A percentile compares a stretch with the other conserved stretches of the same genome.
phyloP scores from a whole-genome alignment of 2,113 vertebrate species.

The Pardalotus punctatus region DNA sequence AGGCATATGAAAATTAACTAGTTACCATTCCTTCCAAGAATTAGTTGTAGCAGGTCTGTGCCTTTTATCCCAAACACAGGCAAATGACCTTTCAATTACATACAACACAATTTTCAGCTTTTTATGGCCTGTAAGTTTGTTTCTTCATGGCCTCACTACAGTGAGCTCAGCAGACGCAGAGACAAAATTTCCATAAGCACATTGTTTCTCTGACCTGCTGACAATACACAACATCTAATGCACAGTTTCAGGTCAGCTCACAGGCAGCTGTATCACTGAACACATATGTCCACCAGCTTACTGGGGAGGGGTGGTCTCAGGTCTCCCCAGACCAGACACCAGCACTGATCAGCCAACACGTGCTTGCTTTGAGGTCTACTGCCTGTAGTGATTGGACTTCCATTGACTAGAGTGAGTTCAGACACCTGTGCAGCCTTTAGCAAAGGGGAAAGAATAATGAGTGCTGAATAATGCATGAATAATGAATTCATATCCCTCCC shows the following conservation, averaged over 20 bases:
- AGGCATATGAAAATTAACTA: neutral
- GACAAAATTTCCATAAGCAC: neutral
- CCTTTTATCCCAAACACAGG: neutral
- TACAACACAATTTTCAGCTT: neutral
- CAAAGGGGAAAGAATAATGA: neutral
- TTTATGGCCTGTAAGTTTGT: neutral
- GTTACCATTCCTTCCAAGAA: neutral
- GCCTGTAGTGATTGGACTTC: neutral
- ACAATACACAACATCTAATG: neutral
- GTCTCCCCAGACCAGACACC: neutral
- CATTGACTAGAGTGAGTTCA: neutral
- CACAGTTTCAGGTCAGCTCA: neutral
- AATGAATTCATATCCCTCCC: neutral
- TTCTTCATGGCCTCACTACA: neutral
- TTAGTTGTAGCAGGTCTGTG: neutral
- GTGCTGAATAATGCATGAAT: neutral
- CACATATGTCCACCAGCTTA: neutral
- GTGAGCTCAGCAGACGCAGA: neutral
- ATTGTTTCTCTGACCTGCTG: neutral
- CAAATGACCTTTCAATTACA: neutral
- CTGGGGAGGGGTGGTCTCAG: neutral
- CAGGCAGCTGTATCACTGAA: neutral
- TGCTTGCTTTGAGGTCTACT: neutral
- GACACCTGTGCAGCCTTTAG: neutral
- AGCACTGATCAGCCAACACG: rapidly evolving